A percentile compares a stretch with the other conserved stretches of the same genome.
These are phyloP conservation scores for Callorhinus ursinus DNA, from an alignment of 2,113 vertebrate species.

Conservation along the genomic window DNA sequence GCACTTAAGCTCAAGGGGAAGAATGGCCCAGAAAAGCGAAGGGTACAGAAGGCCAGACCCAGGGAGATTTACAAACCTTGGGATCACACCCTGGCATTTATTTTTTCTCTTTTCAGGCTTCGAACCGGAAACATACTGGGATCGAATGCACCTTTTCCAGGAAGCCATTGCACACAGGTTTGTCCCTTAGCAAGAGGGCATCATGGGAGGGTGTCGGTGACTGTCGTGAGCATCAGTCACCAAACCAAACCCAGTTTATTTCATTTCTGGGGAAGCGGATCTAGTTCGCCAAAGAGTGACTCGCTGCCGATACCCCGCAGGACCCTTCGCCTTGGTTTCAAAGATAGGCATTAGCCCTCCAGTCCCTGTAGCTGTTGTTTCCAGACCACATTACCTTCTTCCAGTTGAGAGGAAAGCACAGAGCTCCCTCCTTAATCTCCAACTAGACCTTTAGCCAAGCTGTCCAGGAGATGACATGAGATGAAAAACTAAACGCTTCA, in stretches of 20 bases:
- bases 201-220: neutral
- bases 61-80: neutral
- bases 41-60: neutral
- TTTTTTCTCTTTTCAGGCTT: conserved; percentile 89
- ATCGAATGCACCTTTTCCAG: conserved; percentile 98
- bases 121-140: conserved; percentile 98
- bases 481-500: neutral
- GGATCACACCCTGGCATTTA: neutral
- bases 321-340: neutral
- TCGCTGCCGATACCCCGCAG: neutral
- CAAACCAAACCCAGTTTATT: neutral
- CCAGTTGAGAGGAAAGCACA: neutral
- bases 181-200: neutral
- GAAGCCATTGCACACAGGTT: conserved; percentile 96
- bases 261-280: neutral
- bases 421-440: neutral
- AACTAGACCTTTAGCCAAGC: neutral
- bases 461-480: neutral
- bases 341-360: neutral
- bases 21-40: neutral
- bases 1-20: neutral
- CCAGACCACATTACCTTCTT: neutral
- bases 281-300: neutral
- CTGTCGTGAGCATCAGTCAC: neutral
- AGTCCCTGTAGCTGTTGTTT: neutral